Conservation (phyloP, 2,888 invertebrate species). For the Liodrosophila aerea region DNA sequence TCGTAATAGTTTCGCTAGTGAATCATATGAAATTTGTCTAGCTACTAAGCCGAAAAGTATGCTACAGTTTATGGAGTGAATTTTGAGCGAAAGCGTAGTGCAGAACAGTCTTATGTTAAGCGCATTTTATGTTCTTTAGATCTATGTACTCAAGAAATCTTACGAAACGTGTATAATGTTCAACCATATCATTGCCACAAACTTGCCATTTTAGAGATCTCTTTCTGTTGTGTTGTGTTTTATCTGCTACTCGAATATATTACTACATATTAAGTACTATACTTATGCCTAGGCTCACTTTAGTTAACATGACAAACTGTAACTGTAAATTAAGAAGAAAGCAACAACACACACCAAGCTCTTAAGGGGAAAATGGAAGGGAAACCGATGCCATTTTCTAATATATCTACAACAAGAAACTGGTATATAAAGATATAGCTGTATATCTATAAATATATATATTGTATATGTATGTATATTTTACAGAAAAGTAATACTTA, state of each 20-base stretch:
- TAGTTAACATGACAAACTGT: conserved; percentile 33
- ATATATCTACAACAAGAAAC: conserved; percentile 54
- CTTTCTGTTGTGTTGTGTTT: conserved; percentile 35
- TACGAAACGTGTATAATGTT: no score
- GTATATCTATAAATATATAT: conserved; percentile 37
- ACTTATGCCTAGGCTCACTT: conserved; percentile 23
- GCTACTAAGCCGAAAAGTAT: conserved; percentile 14
- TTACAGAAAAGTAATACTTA: conserved; percentile 60
- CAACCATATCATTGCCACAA: conserved; percentile 72
- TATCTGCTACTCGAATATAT: background rate
- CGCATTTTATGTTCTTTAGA: conserved; percentile 20
- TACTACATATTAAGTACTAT: conserved; percentile 4
- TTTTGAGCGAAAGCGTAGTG: background rate
- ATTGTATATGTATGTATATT: conserved; percentile 72
- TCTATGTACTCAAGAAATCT: no score
- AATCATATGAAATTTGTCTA: background rate
- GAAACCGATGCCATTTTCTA: conserved; percentile 52
- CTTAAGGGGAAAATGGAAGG: background rate
- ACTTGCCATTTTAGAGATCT: conserved; percentile 48
- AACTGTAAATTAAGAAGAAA: conserved; percentile 47
- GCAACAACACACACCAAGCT: conserved; percentile 33
- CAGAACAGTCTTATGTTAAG: conserved; percentile 26
- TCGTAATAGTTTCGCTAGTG: conserved; percentile 12
- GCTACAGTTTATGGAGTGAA: conserved; percentile 8
- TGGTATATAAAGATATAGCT: background rate